These are phyloP conservation scores for Dasyprocta punctata DNA, from an alignment of 2,113 vertebrate genomes.

Conservation along the genomic window DNA sequence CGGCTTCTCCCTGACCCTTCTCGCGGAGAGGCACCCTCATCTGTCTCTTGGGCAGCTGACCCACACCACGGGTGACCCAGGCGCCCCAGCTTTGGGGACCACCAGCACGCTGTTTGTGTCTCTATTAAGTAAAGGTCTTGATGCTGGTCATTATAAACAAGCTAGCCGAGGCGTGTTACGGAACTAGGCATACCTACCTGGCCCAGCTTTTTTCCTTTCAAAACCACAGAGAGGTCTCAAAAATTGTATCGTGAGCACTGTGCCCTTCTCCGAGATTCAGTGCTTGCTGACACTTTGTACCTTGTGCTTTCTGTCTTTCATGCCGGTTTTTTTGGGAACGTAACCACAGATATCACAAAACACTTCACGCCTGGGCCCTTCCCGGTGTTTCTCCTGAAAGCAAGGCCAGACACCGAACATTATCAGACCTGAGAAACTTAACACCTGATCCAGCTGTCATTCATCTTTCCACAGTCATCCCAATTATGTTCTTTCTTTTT, in stretches of 20 bases:
- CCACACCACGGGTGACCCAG: accelerated
- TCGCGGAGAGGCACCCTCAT: not conserved
- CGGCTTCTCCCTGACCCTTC: not conserved
- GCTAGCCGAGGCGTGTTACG: not conserved
- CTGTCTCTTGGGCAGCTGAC: not conserved
- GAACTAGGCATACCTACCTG: not conserved
- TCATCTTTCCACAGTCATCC: not conserved
- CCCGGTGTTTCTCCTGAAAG: not conserved
- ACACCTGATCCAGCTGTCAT: too few relatives aligned
- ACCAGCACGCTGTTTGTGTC: not conserved
- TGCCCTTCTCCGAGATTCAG: not conserved
- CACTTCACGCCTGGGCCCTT: not conserved
- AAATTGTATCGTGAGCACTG: not conserved
- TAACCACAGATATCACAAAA: not conserved
- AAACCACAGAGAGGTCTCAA: not conserved
- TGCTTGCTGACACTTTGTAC: not conserved
- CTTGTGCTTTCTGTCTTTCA: not conserved
- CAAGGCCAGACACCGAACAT: not conserved
- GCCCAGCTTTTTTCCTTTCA: not conserved
- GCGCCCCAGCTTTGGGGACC: too few relatives aligned
- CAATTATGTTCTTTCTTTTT: not conserved
- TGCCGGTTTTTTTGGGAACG: not conserved
- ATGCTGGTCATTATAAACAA: not conserved
- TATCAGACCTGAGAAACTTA: not conserved
- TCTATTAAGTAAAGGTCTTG: not conserved